phyloP scores from a whole-genome alignment of 2,888 invertebrate species.

The Aricia artaxerxes region DNA sequence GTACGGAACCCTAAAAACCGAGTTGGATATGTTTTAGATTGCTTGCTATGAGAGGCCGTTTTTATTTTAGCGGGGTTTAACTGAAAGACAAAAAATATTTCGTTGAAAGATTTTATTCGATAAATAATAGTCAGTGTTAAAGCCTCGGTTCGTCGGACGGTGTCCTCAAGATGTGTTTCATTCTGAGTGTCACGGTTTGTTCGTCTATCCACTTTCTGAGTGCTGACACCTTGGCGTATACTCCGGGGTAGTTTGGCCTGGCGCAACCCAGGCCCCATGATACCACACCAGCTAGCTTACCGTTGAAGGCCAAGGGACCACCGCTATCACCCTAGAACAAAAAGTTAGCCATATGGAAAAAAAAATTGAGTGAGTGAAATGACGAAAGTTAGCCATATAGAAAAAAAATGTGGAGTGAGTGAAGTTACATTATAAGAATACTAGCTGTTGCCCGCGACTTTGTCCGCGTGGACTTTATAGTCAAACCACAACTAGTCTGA shows the following conservation, averaged over 20 bases:
- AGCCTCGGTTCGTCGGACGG: not conserved
- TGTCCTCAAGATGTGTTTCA: conserved; percentile 48
- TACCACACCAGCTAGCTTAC: conserved; percentile 72
- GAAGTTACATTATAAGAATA: too few species aligned
- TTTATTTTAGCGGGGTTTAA: not conserved
- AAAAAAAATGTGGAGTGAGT: too few species aligned
- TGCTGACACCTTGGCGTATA: conserved; percentile 70
- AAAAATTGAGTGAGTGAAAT: too few species aligned
- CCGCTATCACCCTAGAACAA: conserved; percentile 74
- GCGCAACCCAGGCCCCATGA: conserved; percentile 75
- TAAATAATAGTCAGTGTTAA: not conserved
- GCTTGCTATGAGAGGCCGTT: not conserved
- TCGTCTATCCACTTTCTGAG: conserved; percentile 66
- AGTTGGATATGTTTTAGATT: too few species aligned
- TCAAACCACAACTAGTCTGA: too few species aligned
- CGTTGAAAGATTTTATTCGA: not conserved
- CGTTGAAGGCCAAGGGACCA: conserved; percentile 64
- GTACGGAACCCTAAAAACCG: too few species aligned
- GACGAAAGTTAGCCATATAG: too few species aligned
- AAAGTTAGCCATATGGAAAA: not conserved
- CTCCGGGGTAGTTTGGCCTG: conserved; percentile 69
- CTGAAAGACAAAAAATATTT: not conserved
- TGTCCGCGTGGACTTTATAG: too few species aligned
- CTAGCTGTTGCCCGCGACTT: too few species aligned
- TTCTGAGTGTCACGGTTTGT: conserved; percentile 50